These are phyloP conservation scores for Athetis lepigone DNA, from an alignment of 2,888 invertebrate species.

Conservation along the genomic window DNA sequence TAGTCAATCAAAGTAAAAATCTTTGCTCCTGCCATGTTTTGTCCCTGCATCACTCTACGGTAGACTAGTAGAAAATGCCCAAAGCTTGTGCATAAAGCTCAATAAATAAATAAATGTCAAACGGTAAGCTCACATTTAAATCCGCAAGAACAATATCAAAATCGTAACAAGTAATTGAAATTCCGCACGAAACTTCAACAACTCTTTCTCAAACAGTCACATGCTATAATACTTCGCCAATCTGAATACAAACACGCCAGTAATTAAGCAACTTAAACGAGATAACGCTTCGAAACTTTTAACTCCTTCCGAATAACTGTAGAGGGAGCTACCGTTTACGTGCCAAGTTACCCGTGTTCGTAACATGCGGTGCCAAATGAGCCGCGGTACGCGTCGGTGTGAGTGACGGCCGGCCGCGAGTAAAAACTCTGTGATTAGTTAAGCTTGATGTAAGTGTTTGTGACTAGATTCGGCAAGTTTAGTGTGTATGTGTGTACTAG, in stretches of 20 bases:
- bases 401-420: slow-evolving; percentile 54
- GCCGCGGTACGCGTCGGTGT: slow-evolving; percentile 55
- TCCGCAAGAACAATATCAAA: neutral
- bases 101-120: too few species aligned
- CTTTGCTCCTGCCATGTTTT: too few species aligned
- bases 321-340: slow-evolving; percentile 46
- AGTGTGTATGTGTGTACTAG: slow-evolving; percentile 13
- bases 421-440: slow-evolving; percentile 25
- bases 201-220: slow-evolving; percentile 27
- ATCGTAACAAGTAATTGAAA: slow-evolving; percentile 27
- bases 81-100: too few species aligned
- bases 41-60: too few species aligned
- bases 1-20: too few species aligned
- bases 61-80: too few species aligned
- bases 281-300: slow-evolving; percentile 59
- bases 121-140: neutral
- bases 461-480: slow-evolving; percentile 42
- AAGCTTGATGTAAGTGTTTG: slow-evolving; percentile 26
- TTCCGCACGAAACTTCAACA: slow-evolving; percentile 22
- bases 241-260: slow-evolving; percentile 55
- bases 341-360: slow-evolving; percentile 60
- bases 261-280: slow-evolving; percentile 61
- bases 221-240: slow-evolving; percentile 46
- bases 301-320: slow-evolving; percentile 49
- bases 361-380: slow-evolving; percentile 66